These are phyloP conservation scores for Chironomus tentans DNA, from an alignment of 2,888 invertebrate genomes.

Conservation along the genomic window DNA sequence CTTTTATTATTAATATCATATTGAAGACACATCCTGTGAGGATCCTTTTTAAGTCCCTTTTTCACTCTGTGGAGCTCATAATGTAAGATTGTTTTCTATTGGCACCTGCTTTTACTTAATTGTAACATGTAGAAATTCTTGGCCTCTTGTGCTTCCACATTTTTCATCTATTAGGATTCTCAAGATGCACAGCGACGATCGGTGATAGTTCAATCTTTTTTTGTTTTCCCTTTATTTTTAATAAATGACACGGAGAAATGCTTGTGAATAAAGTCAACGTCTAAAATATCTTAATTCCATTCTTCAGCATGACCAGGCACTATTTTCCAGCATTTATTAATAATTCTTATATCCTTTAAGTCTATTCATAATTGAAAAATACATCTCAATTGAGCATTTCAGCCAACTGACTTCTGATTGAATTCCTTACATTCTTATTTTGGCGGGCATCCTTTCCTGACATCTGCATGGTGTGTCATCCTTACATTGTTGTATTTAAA, in stretches of 20 bases:
- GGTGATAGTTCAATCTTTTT: no score
- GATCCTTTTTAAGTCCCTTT: constrained; percentile 10
- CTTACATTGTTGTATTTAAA: no score
- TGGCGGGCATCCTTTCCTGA: background rate
- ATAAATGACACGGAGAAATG: background rate
- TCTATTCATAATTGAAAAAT: constrained; percentile 1
- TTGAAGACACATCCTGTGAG: constrained; percentile 8
- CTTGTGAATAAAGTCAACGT: background rate
- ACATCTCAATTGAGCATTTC: constrained; percentile 18
- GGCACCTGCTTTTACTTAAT: constrained; percentile 24
- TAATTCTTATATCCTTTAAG: background rate
- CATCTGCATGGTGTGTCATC: background rate
- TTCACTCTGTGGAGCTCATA: background rate
- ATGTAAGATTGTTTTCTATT: background rate
- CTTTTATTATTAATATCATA: constrained; percentile 9
- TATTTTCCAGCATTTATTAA: background rate
- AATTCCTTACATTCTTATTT: background rate
- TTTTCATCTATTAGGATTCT: no score
- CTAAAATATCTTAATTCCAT: constrained; percentile 17
- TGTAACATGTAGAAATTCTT: background rate
- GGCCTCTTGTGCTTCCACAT: no score
- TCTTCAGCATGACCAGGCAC: constrained; percentile 14
- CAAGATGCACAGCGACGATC: no score
- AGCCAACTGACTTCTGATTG: constrained; percentile 14
- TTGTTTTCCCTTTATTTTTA: no score